phyloP scores from a whole-genome alignment of 2,797 vertebrate species.

The Hippopotamyrus pictus region DNA sequence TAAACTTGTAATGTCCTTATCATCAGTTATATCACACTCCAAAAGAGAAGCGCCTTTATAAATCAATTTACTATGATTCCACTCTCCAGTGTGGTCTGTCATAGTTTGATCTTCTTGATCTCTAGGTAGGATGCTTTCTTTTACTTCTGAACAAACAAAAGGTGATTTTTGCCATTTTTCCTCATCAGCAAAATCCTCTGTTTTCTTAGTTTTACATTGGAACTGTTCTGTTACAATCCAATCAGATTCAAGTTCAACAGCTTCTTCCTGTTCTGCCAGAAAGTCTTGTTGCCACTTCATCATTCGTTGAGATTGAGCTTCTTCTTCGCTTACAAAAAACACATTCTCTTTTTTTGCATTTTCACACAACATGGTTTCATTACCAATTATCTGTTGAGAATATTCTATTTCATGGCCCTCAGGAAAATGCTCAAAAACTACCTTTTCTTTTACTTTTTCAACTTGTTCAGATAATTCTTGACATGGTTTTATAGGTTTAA shows the following conservation, averaged over 20 bases:
- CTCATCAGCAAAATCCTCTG: constrained; percentile 20
- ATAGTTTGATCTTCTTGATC: not conserved
- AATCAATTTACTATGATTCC: constrained; percentile 36
- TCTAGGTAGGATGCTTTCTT: constrained; percentile 9
- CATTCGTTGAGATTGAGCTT: constrained; percentile 62
- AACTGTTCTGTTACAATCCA: constrained; percentile 52
- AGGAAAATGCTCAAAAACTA: constrained; percentile 29
- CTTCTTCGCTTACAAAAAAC: constrained; percentile 65
- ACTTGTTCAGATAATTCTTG: not conserved
- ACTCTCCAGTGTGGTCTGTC: constrained; percentile 32
- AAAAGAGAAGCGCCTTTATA: constrained; percentile 27
- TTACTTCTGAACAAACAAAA: constrained; percentile 10
- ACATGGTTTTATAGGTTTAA: not conserved
- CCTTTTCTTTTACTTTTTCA: constrained; percentile 41
- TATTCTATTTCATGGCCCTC: constrained; percentile 30
- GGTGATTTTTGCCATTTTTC: constrained; percentile 1
- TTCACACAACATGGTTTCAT: constrained; percentile 34
- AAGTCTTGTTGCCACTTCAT: constrained; percentile 65
- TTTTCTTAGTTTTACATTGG: constrained; percentile 23
- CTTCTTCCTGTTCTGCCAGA: constrained; percentile 60
- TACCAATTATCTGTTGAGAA: constrained; percentile 18
- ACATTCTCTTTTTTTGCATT: constrained; percentile 53
- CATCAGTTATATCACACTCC: constrained; percentile 20
- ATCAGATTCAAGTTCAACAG: constrained; percentile 58
- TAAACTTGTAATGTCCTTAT: constrained; percentile 22